Evolutionary conservation across 2,113 vertebrate species (phyloP).

Genomic region (human): GRCh38 chr6:127773001-127773500

Average conservation of each 20-base stretch:
- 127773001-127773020: background rate
- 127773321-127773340: background rate
- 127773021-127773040: background rate
- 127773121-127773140: slow-evolving; percentile 34
- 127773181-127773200: background rate
- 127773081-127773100: slow-evolving; percentile 20
- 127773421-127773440: slow-evolving; percentile 38
- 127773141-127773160: background rate
- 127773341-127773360: slow-evolving; percentile 31
- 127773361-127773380: slow-evolving; percentile 54
- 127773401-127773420: slow-evolving; percentile 35
- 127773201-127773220: background rate
- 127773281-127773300: slow-evolving; percentile 26
- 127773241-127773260: background rate
- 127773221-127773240: background rate
- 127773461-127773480: background rate
- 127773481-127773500: background rate
- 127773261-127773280: background rate
- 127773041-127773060: background rate
- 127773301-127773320: background rate
- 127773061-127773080: slow-evolving; percentile 29
- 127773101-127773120: slow-evolving; percentile 12
- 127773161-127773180: background rate
- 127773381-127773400: background rate
- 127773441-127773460: slow-evolving; percentile 23